Base-by-base conservation (phyloP, 2,113 vertebrate species). In the Bubo scandiacus region DNA sequence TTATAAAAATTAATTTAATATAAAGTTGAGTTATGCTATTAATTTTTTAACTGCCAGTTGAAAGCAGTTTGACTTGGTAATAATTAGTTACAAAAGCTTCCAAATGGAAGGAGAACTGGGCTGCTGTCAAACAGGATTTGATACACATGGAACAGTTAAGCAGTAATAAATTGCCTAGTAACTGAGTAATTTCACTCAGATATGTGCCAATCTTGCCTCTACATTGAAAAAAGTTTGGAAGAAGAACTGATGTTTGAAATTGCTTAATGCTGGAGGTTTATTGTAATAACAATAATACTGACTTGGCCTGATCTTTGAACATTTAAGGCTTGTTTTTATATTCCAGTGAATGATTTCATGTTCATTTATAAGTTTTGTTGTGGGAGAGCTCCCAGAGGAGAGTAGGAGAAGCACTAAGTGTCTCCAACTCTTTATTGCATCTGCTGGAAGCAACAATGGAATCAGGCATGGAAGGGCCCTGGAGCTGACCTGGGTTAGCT, bases 91-190 rank as follows among this genome's bases (percentile, higher is more conserved):
- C 77, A 79, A 91, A 94, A 95, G 49, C 92, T 94, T 89, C 91
- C 91, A 92, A 94, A 85, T 87, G 91, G 85, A 90, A 86, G 62
- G 67, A 96, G 78, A 94, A 55, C 34, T 90, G 84, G 87, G 59
- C 78, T 94, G 75, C 94, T 86, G 77, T 95, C 92, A 92, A 75
- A 57, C 51, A 85, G 80, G 88, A 93, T 95, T 96, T 95, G 86
- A 66, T 97, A 78, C 83, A 85, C 72, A 96, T 94, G 90, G 94
- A 96, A 96, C 93, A 97, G 94, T 94, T 96, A 96, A 95, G 88
- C 83, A 94, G 91, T 88, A 94, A 92, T 93, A 97, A 96, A 96
- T 94, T 95, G 78, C 86, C 45, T 88, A 86, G 91, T 92, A 90
- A 95, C 89, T 86, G 78, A 91, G 55, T 94, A 92, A 96, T 96